Conservation (phyloP, 2,113 vertebrate genomes). For the Piprites chloris region DNA sequence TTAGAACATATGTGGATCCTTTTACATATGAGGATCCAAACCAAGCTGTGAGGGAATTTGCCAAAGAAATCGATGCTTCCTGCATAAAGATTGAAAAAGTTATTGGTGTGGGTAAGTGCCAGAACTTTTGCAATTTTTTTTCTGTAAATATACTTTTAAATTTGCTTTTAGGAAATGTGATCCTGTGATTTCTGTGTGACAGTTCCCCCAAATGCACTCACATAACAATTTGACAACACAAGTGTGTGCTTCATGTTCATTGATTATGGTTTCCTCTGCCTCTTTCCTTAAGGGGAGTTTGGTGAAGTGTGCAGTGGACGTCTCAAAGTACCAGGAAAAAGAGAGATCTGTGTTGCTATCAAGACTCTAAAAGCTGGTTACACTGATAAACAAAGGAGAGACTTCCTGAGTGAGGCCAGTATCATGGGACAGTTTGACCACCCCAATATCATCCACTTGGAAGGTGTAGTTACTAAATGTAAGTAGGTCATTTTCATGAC, state of each 20-base stretch:
- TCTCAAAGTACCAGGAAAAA: slow-evolving; percentile 94
- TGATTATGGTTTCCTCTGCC: not conserved
- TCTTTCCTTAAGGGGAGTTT: slow-evolving; percentile 84
- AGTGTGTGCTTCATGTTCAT: not conserved
- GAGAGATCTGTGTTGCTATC: slow-evolving; percentile 97
- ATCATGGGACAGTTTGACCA: slow-evolving; percentile 99
- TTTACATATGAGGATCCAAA: slow-evolving; percentile 99
- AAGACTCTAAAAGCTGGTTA: slow-evolving; percentile 98
- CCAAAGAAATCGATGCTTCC: slow-evolving; percentile 97
- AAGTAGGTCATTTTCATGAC: slow-evolving; percentile 64
- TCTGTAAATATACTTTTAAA: not conserved
- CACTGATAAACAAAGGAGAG: slow-evolving; percentile 94
- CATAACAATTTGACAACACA: not conserved
- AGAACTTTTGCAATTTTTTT: slow-evolving; percentile 11
- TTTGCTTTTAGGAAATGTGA: not conserved
- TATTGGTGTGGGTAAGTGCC: slow-evolving; percentile 92
- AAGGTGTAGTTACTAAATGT: slow-evolving; percentile 99
- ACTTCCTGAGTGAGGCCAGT: slow-evolving; percentile 97
- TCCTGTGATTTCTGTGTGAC: not conserved
- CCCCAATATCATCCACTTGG: slow-evolving; percentile 96
- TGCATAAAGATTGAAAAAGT: slow-evolving; percentile 99
- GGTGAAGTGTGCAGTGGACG: slow-evolving; percentile 97
- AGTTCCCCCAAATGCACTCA: not conserved
- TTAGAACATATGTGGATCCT: slow-evolving; percentile 96
- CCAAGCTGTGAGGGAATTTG: slow-evolving; percentile 96